phyloP scores from a whole-genome alignment of 1,140 invertebrate species.

The Rhyzopertha dominica region DNA sequence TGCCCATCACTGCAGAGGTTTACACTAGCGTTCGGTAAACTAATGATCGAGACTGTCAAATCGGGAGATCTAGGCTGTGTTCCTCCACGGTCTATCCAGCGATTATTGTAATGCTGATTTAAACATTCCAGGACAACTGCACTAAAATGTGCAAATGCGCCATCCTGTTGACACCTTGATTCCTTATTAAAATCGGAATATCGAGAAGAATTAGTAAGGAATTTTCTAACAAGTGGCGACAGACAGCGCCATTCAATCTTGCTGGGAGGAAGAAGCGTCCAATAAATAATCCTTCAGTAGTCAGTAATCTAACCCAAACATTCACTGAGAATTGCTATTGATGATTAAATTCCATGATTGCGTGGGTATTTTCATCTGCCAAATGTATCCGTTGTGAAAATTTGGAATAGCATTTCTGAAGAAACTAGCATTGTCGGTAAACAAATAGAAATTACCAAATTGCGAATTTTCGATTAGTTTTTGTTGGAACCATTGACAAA shows the following conservation, averaged over 20 bases:
- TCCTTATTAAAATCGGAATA: too few species aligned
- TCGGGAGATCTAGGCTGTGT: too few species aligned
- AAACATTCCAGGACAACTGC: too few species aligned
- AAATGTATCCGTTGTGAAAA: constrained; percentile 16
- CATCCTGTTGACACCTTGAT: too few species aligned
- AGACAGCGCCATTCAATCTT: constrained; percentile 12
- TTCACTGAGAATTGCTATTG: constrained; percentile 16
- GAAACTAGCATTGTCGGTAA: constrained; percentile 17
- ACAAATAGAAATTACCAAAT: constrained; percentile 7
- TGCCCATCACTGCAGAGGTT: too few species aligned
- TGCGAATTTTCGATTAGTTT: too few species aligned
- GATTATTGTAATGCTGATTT: too few species aligned
- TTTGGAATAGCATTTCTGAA: constrained; percentile 6
- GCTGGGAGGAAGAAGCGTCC: constrained; percentile 9
- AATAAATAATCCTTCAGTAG: constrained; percentile 8
- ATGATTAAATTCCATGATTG: constrained; percentile 12
- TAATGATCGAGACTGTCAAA: too few species aligned
- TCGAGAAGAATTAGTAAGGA: constrained; percentile 11
- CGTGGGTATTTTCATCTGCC: constrained; percentile 16
- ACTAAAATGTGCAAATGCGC: too few species aligned
- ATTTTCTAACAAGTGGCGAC: constrained; percentile 14
- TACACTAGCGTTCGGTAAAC: too few species aligned
- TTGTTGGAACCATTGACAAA: constrained; percentile 15
- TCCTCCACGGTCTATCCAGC: too few species aligned
- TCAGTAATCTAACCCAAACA: constrained; percentile 13